Conservation (phyloP, 1,140 invertebrate genomes). For the Notospermus geniculatus region DNA sequence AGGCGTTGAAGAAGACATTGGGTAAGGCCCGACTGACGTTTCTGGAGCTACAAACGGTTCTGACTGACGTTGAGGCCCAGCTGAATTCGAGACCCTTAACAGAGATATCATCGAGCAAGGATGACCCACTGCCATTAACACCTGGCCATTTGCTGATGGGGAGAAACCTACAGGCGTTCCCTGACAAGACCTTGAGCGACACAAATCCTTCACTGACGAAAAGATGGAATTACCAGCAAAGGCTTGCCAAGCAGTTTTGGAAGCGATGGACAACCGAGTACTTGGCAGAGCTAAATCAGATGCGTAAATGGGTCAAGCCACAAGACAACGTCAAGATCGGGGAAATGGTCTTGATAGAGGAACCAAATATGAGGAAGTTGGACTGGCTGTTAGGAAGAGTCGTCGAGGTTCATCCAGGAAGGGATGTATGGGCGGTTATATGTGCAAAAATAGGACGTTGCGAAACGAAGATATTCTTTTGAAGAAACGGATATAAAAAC, state of each 20-base stretch:
- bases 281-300: not conserved
- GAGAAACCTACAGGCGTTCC: not conserved
- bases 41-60: not conserved
- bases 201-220: not conserved
- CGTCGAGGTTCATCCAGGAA: not conserved
- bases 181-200: not conserved
- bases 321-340: not conserved
- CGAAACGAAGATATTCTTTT: too few relatives aligned
- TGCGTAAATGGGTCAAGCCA: not conserved
- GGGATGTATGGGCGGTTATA: not conserved
- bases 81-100: not conserved
- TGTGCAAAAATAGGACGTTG: too few relatives aligned
- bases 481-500: too few relatives aligned
- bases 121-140: not conserved
- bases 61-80: not conserved
- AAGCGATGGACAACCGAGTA: constrained; percentile 1
- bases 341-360: not conserved
- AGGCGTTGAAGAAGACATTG: not conserved
- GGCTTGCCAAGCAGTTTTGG: not conserved
- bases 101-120: not conserved
- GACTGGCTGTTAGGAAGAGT: constrained; percentile 1
- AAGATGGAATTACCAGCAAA: not conserved
- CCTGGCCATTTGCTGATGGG: not conserved
- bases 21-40: not conserved
- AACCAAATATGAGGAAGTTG: not conserved